Evolutionary conservation across 2,113 vertebrate genomes (phyloP).

Genomic region (Mixornis gularis): DNA sequence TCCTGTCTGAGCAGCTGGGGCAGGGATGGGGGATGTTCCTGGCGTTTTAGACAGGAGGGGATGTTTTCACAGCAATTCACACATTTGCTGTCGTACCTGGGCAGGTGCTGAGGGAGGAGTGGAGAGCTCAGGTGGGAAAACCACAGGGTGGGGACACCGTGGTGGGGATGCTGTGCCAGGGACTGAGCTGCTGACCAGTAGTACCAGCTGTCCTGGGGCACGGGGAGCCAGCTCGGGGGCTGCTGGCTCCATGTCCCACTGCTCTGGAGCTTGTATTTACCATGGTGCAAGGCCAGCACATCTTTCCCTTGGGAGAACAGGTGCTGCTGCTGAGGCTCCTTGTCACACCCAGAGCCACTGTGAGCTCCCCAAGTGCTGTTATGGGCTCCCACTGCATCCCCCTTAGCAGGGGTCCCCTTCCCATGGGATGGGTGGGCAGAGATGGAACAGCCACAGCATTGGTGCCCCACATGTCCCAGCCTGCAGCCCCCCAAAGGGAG

Average conservation of each 20-base stretch:
- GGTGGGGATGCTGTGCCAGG: background rate
- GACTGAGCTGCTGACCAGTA: background rate
- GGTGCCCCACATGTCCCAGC: background rate
- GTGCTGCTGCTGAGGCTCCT: background rate
- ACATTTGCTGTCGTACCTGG: background rate
- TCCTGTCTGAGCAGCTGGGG: background rate
- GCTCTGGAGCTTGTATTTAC: background rate
- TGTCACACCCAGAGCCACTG: accelerated
- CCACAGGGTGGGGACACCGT: accelerated
- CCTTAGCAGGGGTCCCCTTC: background rate
- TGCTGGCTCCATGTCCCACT: accelerated
- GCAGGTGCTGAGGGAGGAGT: background rate
- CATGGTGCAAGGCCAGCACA: accelerated
- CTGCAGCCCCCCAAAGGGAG: background rate
- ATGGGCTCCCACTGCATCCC: background rate
- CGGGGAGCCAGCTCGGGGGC: accelerated
- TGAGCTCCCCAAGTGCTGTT: background rate
- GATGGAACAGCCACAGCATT: background rate
- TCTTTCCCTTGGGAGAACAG: background rate
- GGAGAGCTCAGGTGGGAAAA: background rate
- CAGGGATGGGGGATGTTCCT: background rate
- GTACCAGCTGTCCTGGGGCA: background rate
- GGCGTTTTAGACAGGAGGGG: background rate
- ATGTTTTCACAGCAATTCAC: background rate
- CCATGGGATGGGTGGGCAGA: background rate